A percentile compares a stretch with the other conserved stretches of the same genome.
These are phyloP conservation scores for Dendroctonus valens DNA, from an alignment of 1,140 invertebrate genomes.

Conservation along the genomic window DNA sequence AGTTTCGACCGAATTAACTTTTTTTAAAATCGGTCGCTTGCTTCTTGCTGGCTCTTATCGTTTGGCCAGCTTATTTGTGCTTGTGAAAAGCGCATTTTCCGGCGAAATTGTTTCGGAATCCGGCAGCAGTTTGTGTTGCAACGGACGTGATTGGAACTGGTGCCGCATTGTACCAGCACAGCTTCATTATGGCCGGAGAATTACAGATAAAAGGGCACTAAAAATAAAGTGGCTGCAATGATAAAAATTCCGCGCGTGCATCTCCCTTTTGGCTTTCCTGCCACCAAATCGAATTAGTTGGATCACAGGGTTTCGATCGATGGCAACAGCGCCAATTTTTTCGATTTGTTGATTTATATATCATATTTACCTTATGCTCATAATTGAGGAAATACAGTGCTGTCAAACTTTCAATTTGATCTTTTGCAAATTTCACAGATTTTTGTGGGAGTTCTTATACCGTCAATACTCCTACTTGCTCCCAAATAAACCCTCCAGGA, in stretches of 20 bases:
- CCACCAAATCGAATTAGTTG: background rate
- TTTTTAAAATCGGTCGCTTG: too few species aligned
- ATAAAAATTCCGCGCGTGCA: slow-evolving; percentile 16
- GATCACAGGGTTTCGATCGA: too few species aligned
- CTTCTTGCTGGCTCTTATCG: too few species aligned
- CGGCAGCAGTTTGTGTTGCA: slow-evolving; percentile 10
- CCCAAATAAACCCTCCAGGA: too few species aligned
- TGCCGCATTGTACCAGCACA: slow-evolving; percentile 17
- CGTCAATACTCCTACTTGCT: too few species aligned
- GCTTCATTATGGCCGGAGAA: slow-evolving; percentile 22
- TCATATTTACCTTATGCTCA: background rate
- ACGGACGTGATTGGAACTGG: slow-evolving; percentile 24
- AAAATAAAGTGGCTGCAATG: slow-evolving; percentile 23
- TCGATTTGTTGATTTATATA: background rate
- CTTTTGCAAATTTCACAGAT: too few species aligned
- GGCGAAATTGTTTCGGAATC: slow-evolving; percentile 10
- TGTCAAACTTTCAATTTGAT: too few species aligned
- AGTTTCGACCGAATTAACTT: too few species aligned
- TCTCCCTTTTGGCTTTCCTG: slow-evolving; percentile 10
- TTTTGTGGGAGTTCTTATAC: too few species aligned
- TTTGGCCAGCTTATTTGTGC: too few species aligned
- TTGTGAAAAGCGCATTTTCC: too few species aligned
- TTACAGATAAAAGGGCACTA: slow-evolving; percentile 21
- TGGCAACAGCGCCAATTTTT: too few species aligned
- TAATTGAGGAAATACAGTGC: background rate